Percentiles rank a stretch among this genome's conserved stretches.
Evolutionary conservation across 2,888 invertebrate species (phyloP).

Genomic region (Lomographa bimaculata): DNA sequence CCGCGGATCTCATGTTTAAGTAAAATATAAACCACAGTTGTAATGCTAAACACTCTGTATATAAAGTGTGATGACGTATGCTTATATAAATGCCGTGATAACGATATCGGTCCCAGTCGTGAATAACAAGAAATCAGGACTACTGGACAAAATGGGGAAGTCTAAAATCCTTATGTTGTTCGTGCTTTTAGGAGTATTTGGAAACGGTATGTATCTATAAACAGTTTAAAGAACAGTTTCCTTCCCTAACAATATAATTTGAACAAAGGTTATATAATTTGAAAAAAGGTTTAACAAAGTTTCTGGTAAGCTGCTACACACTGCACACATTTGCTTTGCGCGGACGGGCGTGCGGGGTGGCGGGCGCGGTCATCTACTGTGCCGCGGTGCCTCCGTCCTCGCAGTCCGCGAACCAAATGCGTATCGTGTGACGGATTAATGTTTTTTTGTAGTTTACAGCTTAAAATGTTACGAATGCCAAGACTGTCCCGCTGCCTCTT

Average conservation of each 20-base stretch:
- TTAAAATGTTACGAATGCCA: constrained; percentile 47
- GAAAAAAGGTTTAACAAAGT: too few species aligned
- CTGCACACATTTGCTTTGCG: too few species aligned
- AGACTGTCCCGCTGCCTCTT: constrained; percentile 32
- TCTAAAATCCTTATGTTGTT: constrained; percentile 6
- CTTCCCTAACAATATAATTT: too few species aligned
- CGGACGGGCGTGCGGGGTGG: too few species aligned
- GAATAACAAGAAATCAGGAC: background rate
- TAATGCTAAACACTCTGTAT: constrained; percentile 10
- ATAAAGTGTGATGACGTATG: constrained; percentile 6
- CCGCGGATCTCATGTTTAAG: too few species aligned
- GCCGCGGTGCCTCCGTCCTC: too few species aligned
- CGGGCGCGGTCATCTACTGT: too few species aligned
- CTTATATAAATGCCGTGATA: constrained; percentile 19
- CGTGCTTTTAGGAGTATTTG: constrained; percentile 17
- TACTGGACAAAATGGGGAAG: constrained; percentile 20
- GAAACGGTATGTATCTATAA: constrained; percentile 20
- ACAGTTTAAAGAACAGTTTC: constrained; percentile 1
- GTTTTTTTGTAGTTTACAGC: constrained; percentile 43
- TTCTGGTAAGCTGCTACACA: too few species aligned
- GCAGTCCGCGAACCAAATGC: too few species aligned
- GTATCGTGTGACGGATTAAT: too few species aligned
- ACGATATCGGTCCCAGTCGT: constrained; percentile 4
- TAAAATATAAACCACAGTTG: too few species aligned
- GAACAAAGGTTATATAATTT: too few species aligned